A percentile compares a stretch with the other conserved stretches of the same genome.
These are phyloP conservation scores for Proterorhinus semilunaris DNA, from an alignment of 2,113 vertebrate genomes.

Conservation along the genomic window DNA sequence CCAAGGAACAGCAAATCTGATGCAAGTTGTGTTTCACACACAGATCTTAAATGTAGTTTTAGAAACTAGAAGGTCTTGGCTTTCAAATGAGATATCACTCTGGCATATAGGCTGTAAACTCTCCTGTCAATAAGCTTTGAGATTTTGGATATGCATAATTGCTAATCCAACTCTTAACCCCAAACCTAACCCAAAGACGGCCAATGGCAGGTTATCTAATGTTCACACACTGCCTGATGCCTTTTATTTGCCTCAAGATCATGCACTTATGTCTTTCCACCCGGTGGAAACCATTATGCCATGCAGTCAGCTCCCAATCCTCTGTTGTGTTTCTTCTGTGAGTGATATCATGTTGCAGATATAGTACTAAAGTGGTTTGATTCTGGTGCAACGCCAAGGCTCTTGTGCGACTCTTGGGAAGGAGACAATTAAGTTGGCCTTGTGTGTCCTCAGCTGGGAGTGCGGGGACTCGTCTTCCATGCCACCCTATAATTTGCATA, in stretches of 20 bases:
- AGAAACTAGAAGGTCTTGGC: too few species aligned
- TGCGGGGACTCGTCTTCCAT: constrained; percentile 37
- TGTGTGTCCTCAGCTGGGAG: constrained; percentile 27
- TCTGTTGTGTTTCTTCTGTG: not conserved
- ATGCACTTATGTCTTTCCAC: not conserved
- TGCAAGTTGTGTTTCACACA: too few species aligned
- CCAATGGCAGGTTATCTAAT: too few species aligned
- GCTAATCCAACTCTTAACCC: too few species aligned
- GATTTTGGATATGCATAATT: too few species aligned
- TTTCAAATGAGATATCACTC: too few species aligned
- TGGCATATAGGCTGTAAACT: too few species aligned
- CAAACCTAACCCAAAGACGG: too few species aligned
- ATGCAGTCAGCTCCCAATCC: not conserved
- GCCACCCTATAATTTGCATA: constrained; percentile 57
- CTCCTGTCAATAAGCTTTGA: too few species aligned
- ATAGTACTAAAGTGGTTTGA: constrained; percentile 1
- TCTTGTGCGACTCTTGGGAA: constrained; percentile 5
- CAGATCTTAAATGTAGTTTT: too few species aligned
- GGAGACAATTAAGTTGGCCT: constrained; percentile 2
- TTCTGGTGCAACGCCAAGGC: not conserved
- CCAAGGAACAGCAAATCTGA: too few species aligned
- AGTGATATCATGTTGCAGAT: not conserved
- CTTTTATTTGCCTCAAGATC: not conserved
- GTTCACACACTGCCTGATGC: not conserved
- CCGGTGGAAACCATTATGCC: not conserved